Evolutionary conservation across 2,888 invertebrate species (phyloP), one percentile per base, ranked within the genome.

Genomic region (Perizoma flavofasciatum): DNA sequence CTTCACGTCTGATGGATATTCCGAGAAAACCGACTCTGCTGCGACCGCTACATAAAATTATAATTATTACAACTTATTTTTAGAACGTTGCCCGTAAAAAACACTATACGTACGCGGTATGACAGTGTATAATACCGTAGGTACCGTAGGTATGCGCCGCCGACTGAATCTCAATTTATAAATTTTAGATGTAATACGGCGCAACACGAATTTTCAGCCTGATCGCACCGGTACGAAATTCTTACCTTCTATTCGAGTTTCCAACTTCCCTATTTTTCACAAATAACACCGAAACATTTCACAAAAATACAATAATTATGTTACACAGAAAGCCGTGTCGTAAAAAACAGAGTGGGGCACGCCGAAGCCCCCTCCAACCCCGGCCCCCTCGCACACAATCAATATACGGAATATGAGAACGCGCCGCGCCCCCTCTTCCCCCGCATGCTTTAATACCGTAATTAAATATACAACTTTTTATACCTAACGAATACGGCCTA

Each of bases 301-400:
- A 92, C 92, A 89, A 92, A 89, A 91, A 89, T 85, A 92, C 88
- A 89, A 88, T 89, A 90, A 91, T 90, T 89, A 92, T 91, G 92
- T 92, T 92, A 91, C 91, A 92, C 92, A 91, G 91, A 92, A 92
- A 92, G 92, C 92, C 89, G 92, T 92, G 92, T 92, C 92, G 92
- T 92, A 92, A 92, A 92, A 92, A 88, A 92, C 91, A 91, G 92
- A 92, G 92, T 91, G 92, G 92, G 92, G 92, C 91, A 92, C 91
- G 92, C 91, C 88, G 89, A 90, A 86, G 90, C 92, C 91, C 92
- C 91, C 91, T 88, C 90, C 87, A 87, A 80, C 85, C 89, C 89
- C 89, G 86, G 87, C 89, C 89, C 90, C 92, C 91, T 89, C 92
- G 91, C 91, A 88, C 92, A 90, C 92, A 92, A 92, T 92, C 92